These are phyloP conservation scores for Apis mellifera DNA, from an alignment of 1,140 invertebrate species.

Conservation along the genomic window DNA sequence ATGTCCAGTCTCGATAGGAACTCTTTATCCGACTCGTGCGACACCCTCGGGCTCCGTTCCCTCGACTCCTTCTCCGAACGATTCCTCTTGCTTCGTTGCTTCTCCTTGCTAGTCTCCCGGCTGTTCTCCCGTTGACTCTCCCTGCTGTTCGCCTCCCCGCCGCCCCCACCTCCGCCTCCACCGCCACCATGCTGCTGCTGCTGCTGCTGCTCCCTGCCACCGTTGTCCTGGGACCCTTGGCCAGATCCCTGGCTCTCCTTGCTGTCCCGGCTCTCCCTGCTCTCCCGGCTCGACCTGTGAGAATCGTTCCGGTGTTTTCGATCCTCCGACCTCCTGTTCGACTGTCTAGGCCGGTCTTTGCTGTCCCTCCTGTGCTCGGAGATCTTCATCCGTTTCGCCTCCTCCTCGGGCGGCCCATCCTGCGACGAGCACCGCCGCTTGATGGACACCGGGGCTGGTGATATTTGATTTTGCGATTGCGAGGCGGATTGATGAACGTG, in stretches of 20 bases:
- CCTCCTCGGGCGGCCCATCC: constrained; percentile 86
- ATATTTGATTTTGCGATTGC: constrained; percentile 69
- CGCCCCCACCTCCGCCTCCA: neutral
- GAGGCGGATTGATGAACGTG: constrained; percentile 67
- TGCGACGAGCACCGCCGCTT: constrained; percentile 90
- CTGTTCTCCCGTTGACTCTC: constrained; percentile 72
- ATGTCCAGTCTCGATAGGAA: constrained; percentile 85
- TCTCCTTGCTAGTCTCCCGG: constrained; percentile 74
- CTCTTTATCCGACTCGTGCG: constrained; percentile 83
- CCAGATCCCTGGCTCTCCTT: constrained; percentile 69
- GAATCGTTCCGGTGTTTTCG: constrained; percentile 78
- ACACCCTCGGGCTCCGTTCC: constrained; percentile 77
- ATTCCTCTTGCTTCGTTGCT: constrained; percentile 72
- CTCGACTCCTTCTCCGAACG: constrained; percentile 73
- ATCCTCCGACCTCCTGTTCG: constrained; percentile 77
- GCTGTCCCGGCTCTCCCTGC: constrained; percentile 75
- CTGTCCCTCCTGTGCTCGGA: constrained; percentile 86
- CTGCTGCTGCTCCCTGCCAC: constrained; percentile 56
- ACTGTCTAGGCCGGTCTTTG: constrained; percentile 84
- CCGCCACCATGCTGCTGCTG: no score
- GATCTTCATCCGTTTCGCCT: constrained; percentile 87
- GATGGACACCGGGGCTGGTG: constrained; percentile 84
- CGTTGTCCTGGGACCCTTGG: no score
- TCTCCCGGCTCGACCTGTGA: constrained; percentile 76
- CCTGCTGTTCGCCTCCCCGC: constrained; percentile 43